A percentile compares a stretch with the other conserved stretches of the same genome.
These are phyloP conservation scores for Heliangelus exortis DNA, from an alignment of 2,797 vertebrate genomes.

Conservation along the genomic window DNA sequence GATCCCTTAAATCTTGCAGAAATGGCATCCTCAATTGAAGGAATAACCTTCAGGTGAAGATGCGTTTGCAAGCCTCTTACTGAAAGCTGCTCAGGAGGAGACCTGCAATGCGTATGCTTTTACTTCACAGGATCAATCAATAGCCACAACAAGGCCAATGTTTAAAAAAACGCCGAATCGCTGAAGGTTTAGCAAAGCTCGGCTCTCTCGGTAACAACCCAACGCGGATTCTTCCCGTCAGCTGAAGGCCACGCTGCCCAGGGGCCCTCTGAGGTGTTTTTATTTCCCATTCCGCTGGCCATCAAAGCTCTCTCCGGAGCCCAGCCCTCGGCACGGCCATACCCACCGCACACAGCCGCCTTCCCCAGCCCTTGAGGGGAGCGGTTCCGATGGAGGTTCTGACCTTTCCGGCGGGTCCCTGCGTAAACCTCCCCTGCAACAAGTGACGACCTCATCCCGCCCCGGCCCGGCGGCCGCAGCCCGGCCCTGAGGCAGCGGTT, in stretches of 20 bases:
- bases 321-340: neutral
- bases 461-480: neutral
- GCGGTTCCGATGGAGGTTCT: too few relatives aligned
- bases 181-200: neutral
- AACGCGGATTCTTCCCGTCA: neutral
- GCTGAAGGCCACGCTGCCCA: neutral
- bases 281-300: neutral
- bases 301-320: neutral
- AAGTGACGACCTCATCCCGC: constrained; percentile 9
- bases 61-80: neutral
- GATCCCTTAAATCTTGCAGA: neutral
- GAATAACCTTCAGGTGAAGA: constrained; percentile 56
- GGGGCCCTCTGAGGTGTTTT: neutral
- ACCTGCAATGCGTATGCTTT: constrained; percentile 80
- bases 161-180: neutral
- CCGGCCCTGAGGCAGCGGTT: neutral
- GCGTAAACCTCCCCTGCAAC: neutral
- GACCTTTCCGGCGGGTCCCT: too few relatives aligned
- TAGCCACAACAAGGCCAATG: constrained; percentile 21
- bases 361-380: neutral
- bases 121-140: constrained; percentile 52
- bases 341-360: neutral
- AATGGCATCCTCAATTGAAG: neutral
- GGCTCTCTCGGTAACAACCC: neutral
- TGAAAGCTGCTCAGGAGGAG: constrained; percentile 30